Evolutionary conservation across 2,888 invertebrate species (phyloP).

Genomic region (Diarsia dahlii): DNA sequence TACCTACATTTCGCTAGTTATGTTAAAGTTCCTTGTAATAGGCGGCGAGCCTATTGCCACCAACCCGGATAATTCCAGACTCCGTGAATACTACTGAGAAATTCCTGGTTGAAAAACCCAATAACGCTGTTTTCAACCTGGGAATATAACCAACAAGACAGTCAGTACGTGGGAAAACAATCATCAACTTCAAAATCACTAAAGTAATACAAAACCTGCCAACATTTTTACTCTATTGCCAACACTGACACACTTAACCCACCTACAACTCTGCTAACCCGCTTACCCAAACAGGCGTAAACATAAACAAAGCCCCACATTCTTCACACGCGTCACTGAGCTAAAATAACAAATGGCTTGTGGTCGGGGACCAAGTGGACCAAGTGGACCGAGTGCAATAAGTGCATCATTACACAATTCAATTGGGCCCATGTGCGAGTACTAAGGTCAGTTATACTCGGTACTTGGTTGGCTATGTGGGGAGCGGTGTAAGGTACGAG

Average conservation of each 20-base stretch:
- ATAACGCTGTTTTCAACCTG: no score
- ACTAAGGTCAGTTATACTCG: constrained; percentile 70
- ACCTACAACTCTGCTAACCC: constrained; percentile 23
- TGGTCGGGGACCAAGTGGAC: constrained; percentile 53
- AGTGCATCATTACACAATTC: constrained; percentile 69
- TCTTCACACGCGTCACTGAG: constrained; percentile 24
- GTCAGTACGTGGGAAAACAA: no score
- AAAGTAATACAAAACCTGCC: background rate
- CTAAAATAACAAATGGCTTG: constrained; percentile 63
- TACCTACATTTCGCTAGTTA: no score
- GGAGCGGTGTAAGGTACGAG: constrained; percentile 46
- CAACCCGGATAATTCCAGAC: no score
- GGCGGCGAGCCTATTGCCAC: no score
- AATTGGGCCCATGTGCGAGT: constrained; percentile 78
- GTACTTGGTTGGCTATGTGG: constrained; percentile 31
- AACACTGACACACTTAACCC: background rate
- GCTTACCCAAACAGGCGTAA: constrained; percentile 21
- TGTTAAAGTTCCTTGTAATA: no score
- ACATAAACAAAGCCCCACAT: constrained; percentile 29
- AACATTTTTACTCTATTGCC: background rate
- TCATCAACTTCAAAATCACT: no score
- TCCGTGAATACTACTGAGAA: no score
- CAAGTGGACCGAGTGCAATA: constrained; percentile 53
- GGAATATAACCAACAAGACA: no score
- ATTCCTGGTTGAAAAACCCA: no score